Base-by-base conservation (phyloP, 2,797 vertebrate genomes). In the Pangasius macronema region DNA sequence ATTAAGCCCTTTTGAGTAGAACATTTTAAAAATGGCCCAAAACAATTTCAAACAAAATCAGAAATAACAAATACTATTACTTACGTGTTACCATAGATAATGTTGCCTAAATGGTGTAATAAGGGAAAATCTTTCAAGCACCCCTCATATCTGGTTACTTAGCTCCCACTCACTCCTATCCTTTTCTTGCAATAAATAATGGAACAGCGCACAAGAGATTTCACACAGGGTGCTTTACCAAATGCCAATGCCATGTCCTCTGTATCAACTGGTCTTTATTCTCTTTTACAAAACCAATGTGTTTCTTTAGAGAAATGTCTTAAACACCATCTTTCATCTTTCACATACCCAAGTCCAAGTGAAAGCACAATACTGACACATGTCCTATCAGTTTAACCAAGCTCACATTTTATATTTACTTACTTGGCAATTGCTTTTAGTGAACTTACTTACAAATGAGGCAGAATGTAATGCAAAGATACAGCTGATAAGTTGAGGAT, bases 281-380 rank as follows among this genome's bases (percentile, higher is more conserved):
- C 59, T 79, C 81, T 59, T 80, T 63, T 53, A 85, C 51, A 72
- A 70, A 89, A 86, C 83, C 89, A 85, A 73, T 30, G 65, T 61
- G 55, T 65, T 83, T 68, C 80, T 87, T 89, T 72, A 87, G 87
- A 82, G 86, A 73, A 57, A 88, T 53, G 61, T 87, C 42, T 88
- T 68, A 86, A 83, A 68, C 67, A 36, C 14, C 22, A 11, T 83
- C 1, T 85, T 73, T 85, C 82, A 77, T n/a, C n/a, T n/a, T n/a
- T n/a, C 55, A 39, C 61, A 46, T 30, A n/a, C 27, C 80, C 55
- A 84, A 67, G 49, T 84, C 39, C 51, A 57, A 61, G 55, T 67
- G n/a, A 59, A 79, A 89, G 80, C 51, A 75, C 79, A 83, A 24
- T 6, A 46, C 14, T 73, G 53, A 55, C 81, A 86, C 49, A 65